Base-by-base conservation (phyloP, 2,888 invertebrate species). In the Liopterus haemorrhoidalis region DNA sequence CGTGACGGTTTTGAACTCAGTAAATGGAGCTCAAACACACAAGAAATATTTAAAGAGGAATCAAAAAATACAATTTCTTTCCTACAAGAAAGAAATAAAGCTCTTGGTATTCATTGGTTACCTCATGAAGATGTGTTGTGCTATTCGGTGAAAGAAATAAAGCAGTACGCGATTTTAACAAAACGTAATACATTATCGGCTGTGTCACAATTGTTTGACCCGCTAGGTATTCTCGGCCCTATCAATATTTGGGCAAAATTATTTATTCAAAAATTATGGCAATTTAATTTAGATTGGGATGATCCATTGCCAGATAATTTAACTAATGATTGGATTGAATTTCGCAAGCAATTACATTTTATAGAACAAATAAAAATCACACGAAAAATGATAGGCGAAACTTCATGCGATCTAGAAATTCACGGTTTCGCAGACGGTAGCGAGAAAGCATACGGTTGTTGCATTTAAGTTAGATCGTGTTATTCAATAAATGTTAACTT, bases 401-500 rank as follows among this genome's bases (percentile, higher is more conserved):
- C 12, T 21, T n/a, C 9, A 9, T 27, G 16, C 16, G 8, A 21
- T 5, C 33, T 24, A 4, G 41, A 56, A 30, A 11, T 57, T 1
- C 49, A 54, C 25, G 55, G 56, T 1, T 56, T 57, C 36, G 20
- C 48, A 1, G 57, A 59, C 28, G 50, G 55, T 0, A 51, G 52
- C 2, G 48, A 52, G 16, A 35, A 12, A 6, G 55, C 49, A 3
- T 57, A 53, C 28, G 57, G 56, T 4, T 54, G 53, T 0, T 50
- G 52, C 9, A 22, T 57, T 2, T 57, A 55, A 30, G 19, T 56
- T 1, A 49, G 50, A 16, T 41, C n/a, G n/a, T n/a, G n/a, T n/a
- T n/a, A n/a, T n/a, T n/a, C n/a, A n/a, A n/a, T n/a, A n/a, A n/a
- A n/a, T n/a, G n/a, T n/a, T n/a, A n/a, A n/a, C n/a, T n/a, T n/a